A percentile compares a stretch with the other conserved stretches of the same genome.
Evolutionary conservation across 1,140 invertebrate genomes (phyloP).

Genomic region (Amphibalanus amphitrite): DNA sequence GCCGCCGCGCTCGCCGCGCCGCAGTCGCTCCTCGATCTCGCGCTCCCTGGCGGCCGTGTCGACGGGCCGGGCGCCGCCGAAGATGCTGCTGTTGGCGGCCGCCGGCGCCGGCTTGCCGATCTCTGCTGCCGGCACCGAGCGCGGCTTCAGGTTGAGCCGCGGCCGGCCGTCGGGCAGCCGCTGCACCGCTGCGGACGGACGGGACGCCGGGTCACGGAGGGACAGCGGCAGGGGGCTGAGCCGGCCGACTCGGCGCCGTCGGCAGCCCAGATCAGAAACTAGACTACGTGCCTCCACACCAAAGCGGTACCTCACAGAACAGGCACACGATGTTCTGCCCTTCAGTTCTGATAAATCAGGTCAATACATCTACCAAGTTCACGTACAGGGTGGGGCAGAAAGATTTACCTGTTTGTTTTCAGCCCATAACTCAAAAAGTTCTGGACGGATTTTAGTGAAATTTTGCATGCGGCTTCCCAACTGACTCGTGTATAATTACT

Average conservation of each 20-base stretch:
- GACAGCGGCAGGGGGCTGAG: too few relatives aligned
- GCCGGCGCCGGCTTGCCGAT: not conserved
- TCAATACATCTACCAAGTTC: too few relatives aligned
- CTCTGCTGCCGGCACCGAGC: not conserved
- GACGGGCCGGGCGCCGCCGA: conserved; percentile 81
- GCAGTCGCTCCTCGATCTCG: conserved; percentile 41
- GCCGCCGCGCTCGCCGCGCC: not conserved
- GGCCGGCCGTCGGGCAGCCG: not conserved
- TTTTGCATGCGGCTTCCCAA: too few relatives aligned
- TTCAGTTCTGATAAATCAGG: too few relatives aligned
- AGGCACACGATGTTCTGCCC: too few relatives aligned
- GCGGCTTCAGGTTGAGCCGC: conserved; percentile 11
- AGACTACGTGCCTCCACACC: too few relatives aligned
- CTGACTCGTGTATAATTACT: too few relatives aligned
- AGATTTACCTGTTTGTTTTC: too few relatives aligned
- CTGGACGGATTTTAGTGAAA: too few relatives aligned
- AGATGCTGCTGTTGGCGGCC: conserved; percentile 46
- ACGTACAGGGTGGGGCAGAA: not conserved
- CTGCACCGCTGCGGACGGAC: not conserved
- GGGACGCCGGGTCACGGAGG: not conserved
- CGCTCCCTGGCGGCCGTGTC: conserved; percentile 65
- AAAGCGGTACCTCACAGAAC: too few relatives aligned
- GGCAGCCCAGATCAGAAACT: not conserved
- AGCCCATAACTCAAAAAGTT: too few relatives aligned
- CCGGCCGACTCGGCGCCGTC: too few relatives aligned